These are phyloP conservation scores for Danio kyathit DNA, from an alignment of 2,797 vertebrate species.

Conservation along the genomic window DNA sequence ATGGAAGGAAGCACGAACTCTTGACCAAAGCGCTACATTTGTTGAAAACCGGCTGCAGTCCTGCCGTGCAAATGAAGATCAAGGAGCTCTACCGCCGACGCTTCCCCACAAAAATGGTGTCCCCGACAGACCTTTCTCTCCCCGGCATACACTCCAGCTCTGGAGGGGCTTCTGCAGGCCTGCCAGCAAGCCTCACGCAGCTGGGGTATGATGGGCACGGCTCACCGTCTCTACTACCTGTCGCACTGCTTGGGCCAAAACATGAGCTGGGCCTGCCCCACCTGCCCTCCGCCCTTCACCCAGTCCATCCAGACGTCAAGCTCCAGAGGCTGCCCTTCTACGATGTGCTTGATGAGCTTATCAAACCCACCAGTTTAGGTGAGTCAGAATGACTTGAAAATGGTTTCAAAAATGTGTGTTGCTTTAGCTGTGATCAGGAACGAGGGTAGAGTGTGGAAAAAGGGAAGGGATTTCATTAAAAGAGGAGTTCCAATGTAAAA, in stretches of 20 bases:
- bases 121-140: conserved; percentile 91
- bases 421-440: no score
- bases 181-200: conserved; percentile 89
- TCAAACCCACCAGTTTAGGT: conserved; percentile 98
- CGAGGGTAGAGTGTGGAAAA: no score
- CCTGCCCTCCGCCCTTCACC: conserved; percentile 93
- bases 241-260: conserved; percentile 95
- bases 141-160: conserved; percentile 88
- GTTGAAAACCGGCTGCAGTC: conserved; percentile 97
- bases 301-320: conserved; percentile 98
- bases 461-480: no score
- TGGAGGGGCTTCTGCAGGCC: conserved; percentile 64
- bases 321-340: conserved; percentile 99
- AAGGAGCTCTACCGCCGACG: conserved; percentile 98
- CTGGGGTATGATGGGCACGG: conserved; percentile 88
- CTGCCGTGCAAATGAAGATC: conserved; percentile 99
- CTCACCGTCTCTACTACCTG: conserved; percentile 92
- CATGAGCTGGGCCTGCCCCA: conserved; percentile 97
- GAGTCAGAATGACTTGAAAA: conserved; percentile 67
- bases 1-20: conserved; percentile 99
- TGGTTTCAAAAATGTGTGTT: no score
- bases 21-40: conserved; percentile 98
- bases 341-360: conserved; percentile 96
- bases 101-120: conserved; percentile 98
- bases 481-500: no score